Evolutionary conservation across 1,140 invertebrate genomes (phyloP).

Genomic region (Aleiodes sp.): DNA sequence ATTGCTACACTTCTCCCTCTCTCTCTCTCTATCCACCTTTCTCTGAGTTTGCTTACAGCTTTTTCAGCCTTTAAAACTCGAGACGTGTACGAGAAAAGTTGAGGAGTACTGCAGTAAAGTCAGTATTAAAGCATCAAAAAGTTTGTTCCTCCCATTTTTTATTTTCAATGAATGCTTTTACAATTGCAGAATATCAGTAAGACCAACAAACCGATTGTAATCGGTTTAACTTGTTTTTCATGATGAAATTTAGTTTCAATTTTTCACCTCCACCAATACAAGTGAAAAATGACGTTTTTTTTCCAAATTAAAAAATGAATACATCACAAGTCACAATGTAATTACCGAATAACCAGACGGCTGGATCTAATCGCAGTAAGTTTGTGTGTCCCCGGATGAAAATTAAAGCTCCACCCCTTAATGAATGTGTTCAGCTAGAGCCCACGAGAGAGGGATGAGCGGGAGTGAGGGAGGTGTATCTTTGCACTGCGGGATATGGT

Average conservation of each 20-base stretch:
- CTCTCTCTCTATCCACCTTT: not conserved
- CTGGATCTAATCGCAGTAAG: not conserved
- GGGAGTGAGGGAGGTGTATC: not conserved
- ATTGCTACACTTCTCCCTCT: not conserved
- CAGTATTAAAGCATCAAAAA: not conserved
- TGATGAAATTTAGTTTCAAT: not conserved
- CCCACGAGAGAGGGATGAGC: not conserved
- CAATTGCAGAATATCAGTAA: not conserved
- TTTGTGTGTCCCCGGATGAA: slow-evolving; percentile 8
- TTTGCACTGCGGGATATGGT: not conserved
- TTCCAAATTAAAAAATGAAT: no score
- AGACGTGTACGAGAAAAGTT: slow-evolving; percentile 7
- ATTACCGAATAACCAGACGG: not conserved
- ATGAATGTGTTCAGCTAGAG: slow-evolving; percentile 43
- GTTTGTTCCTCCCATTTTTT: not conserved
- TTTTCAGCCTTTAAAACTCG: not conserved
- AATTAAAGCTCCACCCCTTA: slow-evolving; percentile 45
- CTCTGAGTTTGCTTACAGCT: not conserved
- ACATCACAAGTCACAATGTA: not conserved
- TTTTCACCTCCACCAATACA: not conserved
- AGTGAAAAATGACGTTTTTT: no score
- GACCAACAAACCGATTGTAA: not conserved
- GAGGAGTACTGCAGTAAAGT: not conserved
- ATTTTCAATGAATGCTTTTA: not conserved
- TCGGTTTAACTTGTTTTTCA: slow-evolving; percentile 11